phyloP scores from a whole-genome alignment of 2,888 invertebrate genomes.

The Standfussiana lucernea region DNA sequence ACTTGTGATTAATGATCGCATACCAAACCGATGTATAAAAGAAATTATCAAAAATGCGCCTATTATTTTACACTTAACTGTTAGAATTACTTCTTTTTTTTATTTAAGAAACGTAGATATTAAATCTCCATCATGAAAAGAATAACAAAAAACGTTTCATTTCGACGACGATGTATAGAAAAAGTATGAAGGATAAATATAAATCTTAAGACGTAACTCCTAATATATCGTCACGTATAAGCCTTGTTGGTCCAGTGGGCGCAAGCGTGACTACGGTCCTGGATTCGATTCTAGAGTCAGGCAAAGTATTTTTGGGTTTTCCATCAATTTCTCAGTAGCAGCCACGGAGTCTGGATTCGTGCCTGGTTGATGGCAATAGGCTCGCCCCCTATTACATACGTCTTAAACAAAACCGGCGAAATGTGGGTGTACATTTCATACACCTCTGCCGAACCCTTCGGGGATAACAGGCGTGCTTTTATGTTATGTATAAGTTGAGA shows the following conservation, averaged over 20 bases:
- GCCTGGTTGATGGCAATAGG: no score
- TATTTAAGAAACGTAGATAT: slow-evolving; percentile 56
- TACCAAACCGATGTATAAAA: slow-evolving; percentile 71
- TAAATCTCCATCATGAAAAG: slow-evolving; percentile 66
- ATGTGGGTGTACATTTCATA: neutral
- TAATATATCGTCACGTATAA: slow-evolving; percentile 28
- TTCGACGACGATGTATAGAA: slow-evolving; percentile 27
- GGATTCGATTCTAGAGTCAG: neutral
- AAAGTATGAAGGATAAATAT: slow-evolving; percentile 8
- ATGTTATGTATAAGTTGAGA: neutral
- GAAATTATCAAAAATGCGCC: slow-evolving; percentile 77
- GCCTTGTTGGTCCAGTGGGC: no score
- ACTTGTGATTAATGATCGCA: slow-evolving; percentile 80
- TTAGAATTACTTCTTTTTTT: slow-evolving; percentile 63
- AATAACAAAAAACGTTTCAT: slow-evolving; percentile 38
- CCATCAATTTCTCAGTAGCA: neutral
- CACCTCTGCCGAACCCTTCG: neutral
- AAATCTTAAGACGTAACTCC: slow-evolving; percentile 25
- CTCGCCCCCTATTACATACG: accelerated
- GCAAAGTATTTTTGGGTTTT: neutral
- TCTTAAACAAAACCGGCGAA: neutral
- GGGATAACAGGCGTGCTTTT: neutral
- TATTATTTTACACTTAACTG: slow-evolving; percentile 83
- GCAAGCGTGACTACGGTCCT: neutral
- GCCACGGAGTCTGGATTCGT: no score